Percentiles rank a stretch among this genome's conserved stretches.
Evolutionary conservation across 1,140 invertebrate genomes (phyloP).

Genomic region (Andricus grossulariae): DNA sequence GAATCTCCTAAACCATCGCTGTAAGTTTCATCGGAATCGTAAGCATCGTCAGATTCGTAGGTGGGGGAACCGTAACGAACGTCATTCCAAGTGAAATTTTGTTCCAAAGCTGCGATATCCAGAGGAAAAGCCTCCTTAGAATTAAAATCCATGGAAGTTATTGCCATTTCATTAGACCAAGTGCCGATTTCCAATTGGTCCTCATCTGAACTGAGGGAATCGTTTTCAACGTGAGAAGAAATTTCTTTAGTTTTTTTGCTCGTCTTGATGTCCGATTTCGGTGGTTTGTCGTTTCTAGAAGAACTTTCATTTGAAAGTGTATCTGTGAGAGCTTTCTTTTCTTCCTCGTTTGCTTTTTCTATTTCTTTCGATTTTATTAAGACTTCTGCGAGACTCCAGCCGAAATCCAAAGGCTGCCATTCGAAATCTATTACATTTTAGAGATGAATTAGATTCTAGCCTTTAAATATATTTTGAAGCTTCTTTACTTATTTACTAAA

Average conservation of each 20-base stretch:
- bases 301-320: constrained; percentile 28
- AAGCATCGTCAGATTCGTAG: constrained; percentile 72
- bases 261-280: constrained; percentile 34
- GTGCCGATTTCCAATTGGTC: constrained; percentile 89
- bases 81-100: constrained; percentile 64
- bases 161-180: constrained; percentile 92
- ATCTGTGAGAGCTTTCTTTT: constrained; percentile 47
- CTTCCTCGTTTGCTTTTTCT: constrained; percentile 65
- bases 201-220: constrained; percentile 68
- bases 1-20: constrained; percentile 61
- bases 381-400: constrained; percentile 93
- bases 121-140: constrained; percentile 56
- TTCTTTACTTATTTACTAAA: too few relatives aligned
- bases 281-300: background rate
- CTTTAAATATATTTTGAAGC: too few relatives aligned
- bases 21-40: constrained; percentile 72
- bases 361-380: constrained; percentile 80
- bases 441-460: background rate
- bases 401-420: constrained; percentile 93
- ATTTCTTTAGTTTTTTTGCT: constrained; percentile 34
- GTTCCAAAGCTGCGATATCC: constrained; percentile 58
- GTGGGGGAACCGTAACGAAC: constrained; percentile 66
- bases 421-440: constrained; percentile 76
- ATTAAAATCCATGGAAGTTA: constrained; percentile 56
- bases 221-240: constrained; percentile 68